phyloP scores from a whole-genome alignment of 2,113 vertebrate genomes.

The Ictalurus punctatus region DNA sequence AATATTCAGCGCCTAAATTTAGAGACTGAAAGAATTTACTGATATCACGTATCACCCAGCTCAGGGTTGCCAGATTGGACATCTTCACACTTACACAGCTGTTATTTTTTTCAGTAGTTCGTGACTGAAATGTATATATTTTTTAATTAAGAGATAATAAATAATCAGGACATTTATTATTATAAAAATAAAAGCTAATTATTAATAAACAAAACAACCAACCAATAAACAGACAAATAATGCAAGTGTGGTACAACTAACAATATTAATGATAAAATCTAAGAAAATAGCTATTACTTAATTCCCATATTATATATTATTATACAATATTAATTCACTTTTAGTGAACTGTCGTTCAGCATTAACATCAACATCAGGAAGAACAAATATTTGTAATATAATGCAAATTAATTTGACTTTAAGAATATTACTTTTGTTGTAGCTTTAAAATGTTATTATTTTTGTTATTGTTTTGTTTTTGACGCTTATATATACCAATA shows the following conservation, averaged over 20 bases:
- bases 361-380: neutral
- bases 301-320: neutral
- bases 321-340: too few species aligned
- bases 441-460: neutral
- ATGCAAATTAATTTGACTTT: neutral
- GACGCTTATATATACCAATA: neutral
- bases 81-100: too few species aligned
- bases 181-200: neutral
- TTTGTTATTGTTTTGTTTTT: neutral
- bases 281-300: neutral
- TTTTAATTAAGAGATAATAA: neutral
- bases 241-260: neutral
- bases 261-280: neutral
- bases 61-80: neutral
- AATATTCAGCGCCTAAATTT: constrained; percentile 10
- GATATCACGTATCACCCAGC: neutral
- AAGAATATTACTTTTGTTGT: neutral
- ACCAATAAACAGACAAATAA: neutral
- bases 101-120: neutral
- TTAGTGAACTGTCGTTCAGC: neutral
- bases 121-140: neutral
- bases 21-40: constrained; percentile 16
- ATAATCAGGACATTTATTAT: neutral
- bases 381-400: neutral
- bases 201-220: neutral